phyloP scores from a whole-genome alignment of 1,140 invertebrate species.

The Sinella curviseta region DNA sequence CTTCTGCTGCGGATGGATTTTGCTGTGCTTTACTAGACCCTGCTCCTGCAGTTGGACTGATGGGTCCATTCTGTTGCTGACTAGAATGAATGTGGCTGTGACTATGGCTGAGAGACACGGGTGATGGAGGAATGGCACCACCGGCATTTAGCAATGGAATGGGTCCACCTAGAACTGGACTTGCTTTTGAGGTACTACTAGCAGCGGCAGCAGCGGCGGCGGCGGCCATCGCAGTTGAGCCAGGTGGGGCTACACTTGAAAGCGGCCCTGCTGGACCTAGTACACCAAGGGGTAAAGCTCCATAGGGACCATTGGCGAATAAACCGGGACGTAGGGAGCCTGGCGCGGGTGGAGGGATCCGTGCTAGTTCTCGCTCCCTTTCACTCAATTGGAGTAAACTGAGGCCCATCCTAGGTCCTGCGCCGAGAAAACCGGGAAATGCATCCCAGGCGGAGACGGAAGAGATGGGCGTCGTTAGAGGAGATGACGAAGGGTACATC shows the following conservation, averaged over 20 bases:
- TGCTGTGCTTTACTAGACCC: not conserved
- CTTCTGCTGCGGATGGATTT: not conserved
- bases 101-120: constrained; percentile 26
- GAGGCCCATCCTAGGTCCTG: constrained; percentile 40
- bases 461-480: constrained; percentile 36
- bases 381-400: constrained; percentile 44
- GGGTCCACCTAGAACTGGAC: constrained; percentile 28
- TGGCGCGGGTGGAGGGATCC: constrained; percentile 21
- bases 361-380: constrained; percentile 39
- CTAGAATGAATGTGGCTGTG: constrained; percentile 45
- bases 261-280: not conserved
- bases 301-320: constrained; percentile 37
- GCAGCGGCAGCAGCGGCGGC: not conserved
- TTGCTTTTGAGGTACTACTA: constrained; percentile 19
- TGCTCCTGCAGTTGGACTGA: constrained; percentile 38
- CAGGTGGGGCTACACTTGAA: not conserved
- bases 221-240: not conserved
- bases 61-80: constrained; percentile 45
- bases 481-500: constrained; percentile 41
- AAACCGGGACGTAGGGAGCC: constrained; percentile 30
- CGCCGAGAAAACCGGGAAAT: constrained; percentile 35
- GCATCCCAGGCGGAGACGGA: constrained; percentile 39
- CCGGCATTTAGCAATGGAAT: constrained; percentile 42
- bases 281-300: constrained; percentile 31
- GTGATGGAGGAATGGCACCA: constrained; percentile 2